phyloP scores from a whole-genome alignment of 2,113 vertebrate genomes.

The Dicrurus megarhynchus region DNA sequence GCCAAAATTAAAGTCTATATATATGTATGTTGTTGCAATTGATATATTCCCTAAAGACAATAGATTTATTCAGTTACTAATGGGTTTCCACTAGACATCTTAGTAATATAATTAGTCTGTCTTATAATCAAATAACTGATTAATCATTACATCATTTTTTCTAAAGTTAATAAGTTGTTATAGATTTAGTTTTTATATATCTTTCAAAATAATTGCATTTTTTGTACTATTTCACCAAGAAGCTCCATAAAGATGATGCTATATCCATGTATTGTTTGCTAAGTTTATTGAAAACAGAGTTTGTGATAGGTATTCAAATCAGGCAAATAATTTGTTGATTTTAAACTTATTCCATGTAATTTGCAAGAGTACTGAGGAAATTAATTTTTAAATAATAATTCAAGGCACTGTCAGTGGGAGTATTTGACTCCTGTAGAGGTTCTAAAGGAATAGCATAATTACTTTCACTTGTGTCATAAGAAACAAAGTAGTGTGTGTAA shows the following conservation, averaged over 20 bases:
- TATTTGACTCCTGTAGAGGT: neutral
- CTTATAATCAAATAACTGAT: conserved; percentile 37
- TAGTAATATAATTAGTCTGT: conserved; percentile 32
- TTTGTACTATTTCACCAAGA: neutral
- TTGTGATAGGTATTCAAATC: neutral
- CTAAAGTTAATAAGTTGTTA: neutral
- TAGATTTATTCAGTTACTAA: conserved; percentile 37
- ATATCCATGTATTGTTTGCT: neutral
- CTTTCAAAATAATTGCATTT: neutral
- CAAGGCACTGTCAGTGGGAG: neutral
- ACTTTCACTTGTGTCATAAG: neutral
- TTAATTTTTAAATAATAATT: neutral
- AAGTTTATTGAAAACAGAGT: neutral
- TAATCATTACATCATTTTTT: neutral
- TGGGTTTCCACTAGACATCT: conserved; percentile 18
- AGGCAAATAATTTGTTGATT: neutral
- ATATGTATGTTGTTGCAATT: neutral
- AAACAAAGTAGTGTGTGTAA: neutral
- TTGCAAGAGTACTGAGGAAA: neutral
- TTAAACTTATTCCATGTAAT: neutral
- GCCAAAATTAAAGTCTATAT: neutral
- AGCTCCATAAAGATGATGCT: neutral
- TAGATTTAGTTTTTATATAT: neutral
- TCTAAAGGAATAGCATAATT: neutral
- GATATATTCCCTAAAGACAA: conserved; percentile 19